Evolutionary conservation across 2,113 vertebrate genomes (phyloP), one percentile per base, ranked within the genome.

Genomic region (Daubentonia madagascariensis): DNA sequence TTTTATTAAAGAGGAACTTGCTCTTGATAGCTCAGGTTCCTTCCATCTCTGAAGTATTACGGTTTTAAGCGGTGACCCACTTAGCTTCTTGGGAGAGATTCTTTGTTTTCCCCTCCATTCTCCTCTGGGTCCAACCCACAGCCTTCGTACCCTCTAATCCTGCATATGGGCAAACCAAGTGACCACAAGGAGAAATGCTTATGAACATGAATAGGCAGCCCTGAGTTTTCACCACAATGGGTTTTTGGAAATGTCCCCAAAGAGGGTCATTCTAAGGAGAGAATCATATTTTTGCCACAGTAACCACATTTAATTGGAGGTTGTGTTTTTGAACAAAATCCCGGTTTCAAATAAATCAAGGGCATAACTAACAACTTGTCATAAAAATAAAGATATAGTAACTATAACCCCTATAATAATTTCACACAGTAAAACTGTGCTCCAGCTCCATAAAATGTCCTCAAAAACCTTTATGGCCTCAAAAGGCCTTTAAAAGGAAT

Each of bases 331-430:
- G 79, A 96, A 91, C 85, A 75, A 94, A 93, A 97, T 94, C 91
- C 85, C 40, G 5, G 91, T 65, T 75, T 89, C 93, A 91, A 96
- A 95, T 97, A 96, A 97, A 97, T 97, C 95, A 95, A 88, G 85
- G 63, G 78, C 32, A 95, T 91, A 93, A 85, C 91, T 73, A 70
- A 97, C 63, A 83, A 87, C 86, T 81, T 98, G 94, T 97, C 97
- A 97, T 96, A 94, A 97, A 98, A 97, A 95, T 97, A 93, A 97
- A 94, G 85, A 91, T 65, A 93, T 0, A 97, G 86, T 78, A 87
- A 91, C 92, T 68, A 96, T 92, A 89, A 84, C n/a, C 91, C 91
- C 79, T 84, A 78, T 85, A 97, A 97, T 97, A 97, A 96, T 96
- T 97, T 96, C 54, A 96, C 96, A 75, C 20, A 93, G 89, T 80